Evolutionary conservation across 2,888 invertebrate genomes (phyloP).

Genomic region (Horisme vitalbata): DNA sequence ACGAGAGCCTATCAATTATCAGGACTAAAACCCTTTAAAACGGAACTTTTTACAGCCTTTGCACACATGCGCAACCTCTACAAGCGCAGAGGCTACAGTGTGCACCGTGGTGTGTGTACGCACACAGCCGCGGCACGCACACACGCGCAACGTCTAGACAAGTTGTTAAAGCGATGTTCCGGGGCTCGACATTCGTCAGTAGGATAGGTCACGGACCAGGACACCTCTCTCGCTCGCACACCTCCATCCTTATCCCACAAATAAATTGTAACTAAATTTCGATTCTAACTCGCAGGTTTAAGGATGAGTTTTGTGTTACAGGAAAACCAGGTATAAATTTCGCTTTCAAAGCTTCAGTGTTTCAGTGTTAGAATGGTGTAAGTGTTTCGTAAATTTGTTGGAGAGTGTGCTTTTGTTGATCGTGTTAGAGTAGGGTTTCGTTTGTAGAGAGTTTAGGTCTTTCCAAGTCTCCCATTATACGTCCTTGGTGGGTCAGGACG

Average conservation of each 20-base stretch:
- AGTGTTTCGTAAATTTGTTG: slow-evolving; percentile 20
- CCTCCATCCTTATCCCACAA: slow-evolving; percentile 45
- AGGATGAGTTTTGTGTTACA: slow-evolving; percentile 26
- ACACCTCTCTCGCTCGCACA: slow-evolving; percentile 50
- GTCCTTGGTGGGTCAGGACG: slow-evolving; percentile 78
- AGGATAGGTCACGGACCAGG: slow-evolving; percentile 82
- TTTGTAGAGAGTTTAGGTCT: slow-evolving; percentile 44
- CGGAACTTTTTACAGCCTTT: slow-evolving; percentile 30
- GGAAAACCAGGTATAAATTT: slow-evolving; percentile 70
- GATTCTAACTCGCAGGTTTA: slow-evolving; percentile 37
- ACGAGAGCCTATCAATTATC: slow-evolving; percentile 11
- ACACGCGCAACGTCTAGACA: slow-evolving; percentile 70
- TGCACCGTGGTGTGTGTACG: slow-evolving; percentile 6
- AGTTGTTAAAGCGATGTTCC: slow-evolving; percentile 78
- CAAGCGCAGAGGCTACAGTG: neutral
- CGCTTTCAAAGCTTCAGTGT: slow-evolving; percentile 70
- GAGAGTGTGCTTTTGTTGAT: slow-evolving; percentile 29
- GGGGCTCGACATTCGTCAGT: slow-evolving; percentile 81
- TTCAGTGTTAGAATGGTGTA: slow-evolving; percentile 46
- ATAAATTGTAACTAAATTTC: slow-evolving; percentile 42
- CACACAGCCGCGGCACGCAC: slow-evolving; percentile 47
- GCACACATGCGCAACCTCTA: slow-evolving; percentile 19
- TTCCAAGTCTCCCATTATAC: slow-evolving; percentile 64
- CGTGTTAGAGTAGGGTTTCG: slow-evolving; percentile 35
- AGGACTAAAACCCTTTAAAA: slow-evolving; percentile 29